These are phyloP conservation scores for Diplodus sargus DNA, from an alignment of 2,797 vertebrate genomes.

Conservation along the genomic window DNA sequence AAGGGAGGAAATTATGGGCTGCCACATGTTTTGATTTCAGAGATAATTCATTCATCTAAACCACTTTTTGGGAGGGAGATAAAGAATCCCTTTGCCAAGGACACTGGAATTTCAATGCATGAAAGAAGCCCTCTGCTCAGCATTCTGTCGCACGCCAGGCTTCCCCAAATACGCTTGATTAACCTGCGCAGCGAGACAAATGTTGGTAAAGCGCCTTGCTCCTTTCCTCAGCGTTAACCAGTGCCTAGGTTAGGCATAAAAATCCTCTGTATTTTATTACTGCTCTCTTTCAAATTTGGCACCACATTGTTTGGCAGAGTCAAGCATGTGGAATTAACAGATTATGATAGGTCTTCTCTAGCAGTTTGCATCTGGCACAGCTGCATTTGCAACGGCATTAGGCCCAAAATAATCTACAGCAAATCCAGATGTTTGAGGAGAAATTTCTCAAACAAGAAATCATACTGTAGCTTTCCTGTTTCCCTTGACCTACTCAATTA, in stretches of 20 bases:
- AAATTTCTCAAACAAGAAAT: slow-evolving; percentile 7
- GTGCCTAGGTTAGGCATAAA: slow-evolving; percentile 14
- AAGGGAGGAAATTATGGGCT: slow-evolving; percentile 37
- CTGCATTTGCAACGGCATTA: slow-evolving; percentile 15
- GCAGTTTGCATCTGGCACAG: slow-evolving; percentile 30
- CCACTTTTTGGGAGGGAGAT: slow-evolving; percentile 16
- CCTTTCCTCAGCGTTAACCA: slow-evolving; percentile 13
- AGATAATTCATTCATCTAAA: slow-evolving; percentile 47
- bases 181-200: slow-evolving; percentile 31
- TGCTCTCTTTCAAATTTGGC: slow-evolving; percentile 36
- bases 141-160: slow-evolving; percentile 25
- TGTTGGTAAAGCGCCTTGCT: slow-evolving; percentile 20
- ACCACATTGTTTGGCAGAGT: slow-evolving; percentile 41
- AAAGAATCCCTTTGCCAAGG: slow-evolving; percentile 35
- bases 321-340: slow-evolving; percentile 49
- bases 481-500: slow-evolving; percentile 7
- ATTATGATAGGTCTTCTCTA: slow-evolving; percentile 47
- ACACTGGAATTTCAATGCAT: slow-evolving; percentile 36
- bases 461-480: not conserved
- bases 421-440: slow-evolving; percentile 34
- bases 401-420: slow-evolving; percentile 15
- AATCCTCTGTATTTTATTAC: slow-evolving; percentile 30
- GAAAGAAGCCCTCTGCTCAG: slow-evolving; percentile 51
- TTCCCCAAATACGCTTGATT: slow-evolving; percentile 37
- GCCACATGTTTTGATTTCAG: slow-evolving; percentile 30